Conservation (phyloP, 2,888 invertebrate species). For the Hoplodrina ambigua region DNA sequence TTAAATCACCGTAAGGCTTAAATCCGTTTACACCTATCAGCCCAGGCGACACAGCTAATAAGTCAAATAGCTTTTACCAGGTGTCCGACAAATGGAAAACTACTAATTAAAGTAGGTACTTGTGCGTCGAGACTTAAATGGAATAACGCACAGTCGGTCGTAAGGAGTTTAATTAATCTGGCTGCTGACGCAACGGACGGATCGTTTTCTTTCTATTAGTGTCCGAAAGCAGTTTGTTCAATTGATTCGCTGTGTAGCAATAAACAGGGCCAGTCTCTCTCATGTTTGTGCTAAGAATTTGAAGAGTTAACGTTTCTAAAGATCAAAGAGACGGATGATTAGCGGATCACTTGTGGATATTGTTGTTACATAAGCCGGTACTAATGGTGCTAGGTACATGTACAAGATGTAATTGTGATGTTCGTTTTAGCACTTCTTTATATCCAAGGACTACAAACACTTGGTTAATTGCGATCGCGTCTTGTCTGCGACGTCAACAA, state of each 20-base stretch:
- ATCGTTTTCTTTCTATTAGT: slow-evolving; percentile 85
- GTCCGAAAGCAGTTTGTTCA: slow-evolving; percentile 83
- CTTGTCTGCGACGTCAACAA: slow-evolving; percentile 53
- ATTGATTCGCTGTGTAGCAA: slow-evolving; percentile 85
- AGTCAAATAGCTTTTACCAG: slow-evolving; percentile 86
- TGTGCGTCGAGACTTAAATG: slow-evolving; percentile 79
- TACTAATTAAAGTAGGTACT: slow-evolving; percentile 87
- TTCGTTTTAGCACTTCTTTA: slow-evolving; percentile 84
- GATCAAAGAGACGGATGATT: slow-evolving; percentile 79
- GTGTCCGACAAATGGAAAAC: slow-evolving; percentile 87
- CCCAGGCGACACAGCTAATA: slow-evolving; percentile 77
- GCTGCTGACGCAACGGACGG: slow-evolving; percentile 79
- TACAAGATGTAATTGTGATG: slow-evolving; percentile 79
- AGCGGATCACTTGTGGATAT: slow-evolving; percentile 83
- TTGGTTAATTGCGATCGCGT: slow-evolving; percentile 51
- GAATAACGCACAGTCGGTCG: slow-evolving; percentile 79
- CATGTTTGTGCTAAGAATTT: slow-evolving; percentile 86
- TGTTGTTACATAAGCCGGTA: slow-evolving; percentile 82
- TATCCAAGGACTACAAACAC: slow-evolving; percentile 73
- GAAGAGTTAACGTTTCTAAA: slow-evolving; percentile 83
- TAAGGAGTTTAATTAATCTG: slow-evolving; percentile 88
- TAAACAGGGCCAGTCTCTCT: slow-evolving; percentile 76
- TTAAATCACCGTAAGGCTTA: slow-evolving; percentile 71
- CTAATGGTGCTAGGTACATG: slow-evolving; percentile 78
- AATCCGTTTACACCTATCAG: slow-evolving; percentile 65